Evolutionary conservation across 2,888 invertebrate genomes (phyloP).

Genomic region (Eristalis pertinax): DNA sequence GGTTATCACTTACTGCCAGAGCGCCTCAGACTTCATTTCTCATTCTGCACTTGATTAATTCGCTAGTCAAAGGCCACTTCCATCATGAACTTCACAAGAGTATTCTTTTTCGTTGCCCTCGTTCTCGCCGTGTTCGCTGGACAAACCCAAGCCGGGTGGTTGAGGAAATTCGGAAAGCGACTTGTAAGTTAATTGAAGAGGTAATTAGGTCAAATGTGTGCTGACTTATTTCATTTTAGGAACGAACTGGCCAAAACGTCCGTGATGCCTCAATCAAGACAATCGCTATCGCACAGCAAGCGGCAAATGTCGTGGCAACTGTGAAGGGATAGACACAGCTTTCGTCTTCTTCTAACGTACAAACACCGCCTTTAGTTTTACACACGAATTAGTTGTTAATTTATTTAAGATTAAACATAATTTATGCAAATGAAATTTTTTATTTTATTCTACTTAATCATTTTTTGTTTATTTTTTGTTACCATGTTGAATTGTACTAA

Average conservation of each 20-base stretch:
- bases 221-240: conserved; percentile 60
- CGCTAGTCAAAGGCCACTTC: neutral
- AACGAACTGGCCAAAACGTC: conserved; percentile 75
- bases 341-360: neutral
- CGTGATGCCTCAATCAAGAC: conserved; percentile 75
- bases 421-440: no score
- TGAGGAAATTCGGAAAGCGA: conserved; percentile 45
- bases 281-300: conserved; percentile 75
- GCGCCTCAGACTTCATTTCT: neutral
- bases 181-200: conserved; percentile 19
- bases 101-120: conserved; percentile 73
- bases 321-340: neutral
- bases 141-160: conserved; percentile 56
- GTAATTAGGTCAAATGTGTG: neutral
- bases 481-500: no score
- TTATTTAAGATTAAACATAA: neutral
- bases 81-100: conserved; percentile 74
- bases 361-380: neutral
- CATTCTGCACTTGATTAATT: neutral
- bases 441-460: no score
- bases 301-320: conserved; percentile 14
- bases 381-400: neutral
- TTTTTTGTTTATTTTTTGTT: no score
- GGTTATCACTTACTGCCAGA: neutral
- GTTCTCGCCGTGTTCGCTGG: conserved; percentile 42